Evolutionary conservation across 2,797 vertebrate genomes (phyloP).

Genomic region (Mastacembelus armatus): DNA sequence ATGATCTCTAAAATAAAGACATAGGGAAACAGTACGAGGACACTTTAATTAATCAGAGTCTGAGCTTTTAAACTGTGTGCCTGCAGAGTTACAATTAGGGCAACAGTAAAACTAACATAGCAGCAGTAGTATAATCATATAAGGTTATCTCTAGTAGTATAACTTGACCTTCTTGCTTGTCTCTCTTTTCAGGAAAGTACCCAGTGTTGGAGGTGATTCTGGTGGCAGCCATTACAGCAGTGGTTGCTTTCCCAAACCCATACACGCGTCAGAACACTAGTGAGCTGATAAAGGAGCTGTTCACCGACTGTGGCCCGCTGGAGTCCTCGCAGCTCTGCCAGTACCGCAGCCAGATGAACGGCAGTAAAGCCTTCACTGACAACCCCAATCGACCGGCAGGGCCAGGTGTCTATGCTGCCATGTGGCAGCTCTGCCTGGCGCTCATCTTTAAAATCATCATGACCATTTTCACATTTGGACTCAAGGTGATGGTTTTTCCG

Average conservation of each 20-base stretch:
- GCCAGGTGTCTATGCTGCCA: slow-evolving; percentile 94
- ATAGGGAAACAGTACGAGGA: too few species aligned
- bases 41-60: too few species aligned
- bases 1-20: too few species aligned
- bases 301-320: slow-evolving; percentile 96
- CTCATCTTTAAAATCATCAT: slow-evolving; percentile 99
- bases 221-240: slow-evolving; percentile 94
- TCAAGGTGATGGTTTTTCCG: slow-evolving; percentile 88
- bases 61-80: too few species aligned
- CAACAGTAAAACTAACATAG: too few species aligned
- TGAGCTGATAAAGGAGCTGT: slow-evolving; percentile 98
- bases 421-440: slow-evolving; percentile 97
- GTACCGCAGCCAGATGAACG: slow-evolving; percentile 97
- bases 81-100: too few species aligned
- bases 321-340: slow-evolving; percentile 97
- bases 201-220: slow-evolving; percentile 97
- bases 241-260: slow-evolving; percentile 97
- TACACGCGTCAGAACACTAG: slow-evolving; percentile 98
- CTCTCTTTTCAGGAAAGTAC: slow-evolving; percentile 85
- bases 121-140: too few species aligned
- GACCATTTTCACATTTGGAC: slow-evolving; percentile 99
- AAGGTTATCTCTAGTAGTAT: too few species aligned
- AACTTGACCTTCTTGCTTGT: too few species aligned
- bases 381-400: slow-evolving; percentile 91
- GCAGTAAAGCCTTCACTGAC: slow-evolving; percentile 90